Percentiles rank a stretch among this genome's conserved stretches.
phyloP scores from a whole-genome alignment of 2,888 invertebrate genomes.

The Boloria selene region DNA sequence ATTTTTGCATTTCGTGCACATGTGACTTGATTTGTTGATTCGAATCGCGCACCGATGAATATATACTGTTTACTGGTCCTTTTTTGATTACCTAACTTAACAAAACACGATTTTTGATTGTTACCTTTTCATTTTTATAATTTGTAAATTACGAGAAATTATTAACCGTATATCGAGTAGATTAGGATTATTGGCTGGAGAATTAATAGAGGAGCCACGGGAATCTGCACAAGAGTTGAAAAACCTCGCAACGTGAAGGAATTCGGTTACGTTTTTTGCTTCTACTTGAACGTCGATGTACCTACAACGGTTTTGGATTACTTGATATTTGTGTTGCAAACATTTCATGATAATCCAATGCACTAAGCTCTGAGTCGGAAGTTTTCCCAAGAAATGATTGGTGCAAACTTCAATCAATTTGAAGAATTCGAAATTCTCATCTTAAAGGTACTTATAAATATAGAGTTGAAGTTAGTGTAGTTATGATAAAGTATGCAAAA shows the following conservation, averaged over 20 bases:
- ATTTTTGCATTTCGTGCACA: constrained; percentile 51
- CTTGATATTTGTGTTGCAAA: neutral
- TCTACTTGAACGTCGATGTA: constrained; percentile 47
- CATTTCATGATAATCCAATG: neutral
- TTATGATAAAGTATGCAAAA: too few relatives aligned
- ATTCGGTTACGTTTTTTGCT: constrained; percentile 54
- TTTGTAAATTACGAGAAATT: too few relatives aligned
- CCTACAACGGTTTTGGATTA: constrained; percentile 21
- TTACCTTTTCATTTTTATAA: too few relatives aligned
- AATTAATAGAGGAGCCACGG: constrained; percentile 12
- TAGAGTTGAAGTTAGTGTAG: too few relatives aligned
- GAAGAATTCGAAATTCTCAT: too few relatives aligned
- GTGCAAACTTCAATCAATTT: too few relatives aligned
- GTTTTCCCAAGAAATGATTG: too few relatives aligned
- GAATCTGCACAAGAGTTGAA: constrained; percentile 52
- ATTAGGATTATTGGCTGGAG: neutral
- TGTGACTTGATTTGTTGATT: constrained; percentile 58
- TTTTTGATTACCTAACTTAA: neutral
- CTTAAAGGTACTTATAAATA: too few relatives aligned
- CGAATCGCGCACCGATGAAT: constrained; percentile 47
- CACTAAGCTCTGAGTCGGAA: too few relatives aligned
- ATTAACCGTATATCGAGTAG: neutral
- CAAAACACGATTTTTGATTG: too few relatives aligned
- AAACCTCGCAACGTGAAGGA: constrained; percentile 63
- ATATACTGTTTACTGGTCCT: too few relatives aligned